Percentiles rank a stretch among this genome's conserved stretches.
These are phyloP conservation scores for Dryadula phaetusa DNA, from an alignment of 2,888 invertebrate species.

Conservation along the genomic window DNA sequence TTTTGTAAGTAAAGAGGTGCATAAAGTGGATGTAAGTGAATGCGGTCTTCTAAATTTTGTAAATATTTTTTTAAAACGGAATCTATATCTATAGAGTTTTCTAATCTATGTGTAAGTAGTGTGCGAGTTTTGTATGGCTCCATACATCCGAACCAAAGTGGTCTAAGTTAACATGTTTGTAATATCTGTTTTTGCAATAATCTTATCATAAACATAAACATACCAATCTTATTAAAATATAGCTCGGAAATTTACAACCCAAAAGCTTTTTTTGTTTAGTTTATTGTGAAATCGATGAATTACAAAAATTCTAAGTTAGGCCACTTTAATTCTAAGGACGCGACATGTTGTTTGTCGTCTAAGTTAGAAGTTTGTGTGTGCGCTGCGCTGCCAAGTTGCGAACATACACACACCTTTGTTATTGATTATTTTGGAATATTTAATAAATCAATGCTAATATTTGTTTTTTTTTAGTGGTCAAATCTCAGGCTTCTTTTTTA, in stretches of 20 bases:
- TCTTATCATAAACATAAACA: too few relatives aligned
- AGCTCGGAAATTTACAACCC: too few relatives aligned
- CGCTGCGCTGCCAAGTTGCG: slow-evolving; percentile 21
- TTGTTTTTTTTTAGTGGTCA: slow-evolving; percentile 16
- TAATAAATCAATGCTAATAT: slow-evolving; percentile 46
- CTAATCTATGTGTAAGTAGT: slow-evolving; percentile 54
- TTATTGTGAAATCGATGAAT: background rate
- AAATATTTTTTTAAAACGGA: slow-evolving; percentile 68
- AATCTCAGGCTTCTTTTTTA: slow-evolving; percentile 20
- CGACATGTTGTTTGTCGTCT: slow-evolving; percentile 3
- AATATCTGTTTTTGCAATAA: background rate
- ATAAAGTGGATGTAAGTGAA: slow-evolving; percentile 12
- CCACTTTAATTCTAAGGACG: background rate
- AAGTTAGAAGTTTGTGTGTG: background rate
- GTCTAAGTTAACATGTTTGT: background rate
- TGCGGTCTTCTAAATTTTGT: slow-evolving; percentile 56
- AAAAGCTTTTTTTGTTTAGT: background rate
- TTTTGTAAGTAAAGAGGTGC: slow-evolving; percentile 4
- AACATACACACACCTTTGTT: slow-evolving; percentile 41
- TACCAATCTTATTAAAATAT: too few relatives aligned
- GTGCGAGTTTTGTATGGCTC: slow-evolving; percentile 30
- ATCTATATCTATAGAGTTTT: slow-evolving; percentile 54
- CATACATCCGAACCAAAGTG: background rate
- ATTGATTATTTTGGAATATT: slow-evolving; percentile 39
- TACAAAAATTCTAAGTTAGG: background rate